phyloP scores from a whole-genome alignment of 92 coral and sea anemone genomes.

The Micromussa lordhowensis region DNA sequence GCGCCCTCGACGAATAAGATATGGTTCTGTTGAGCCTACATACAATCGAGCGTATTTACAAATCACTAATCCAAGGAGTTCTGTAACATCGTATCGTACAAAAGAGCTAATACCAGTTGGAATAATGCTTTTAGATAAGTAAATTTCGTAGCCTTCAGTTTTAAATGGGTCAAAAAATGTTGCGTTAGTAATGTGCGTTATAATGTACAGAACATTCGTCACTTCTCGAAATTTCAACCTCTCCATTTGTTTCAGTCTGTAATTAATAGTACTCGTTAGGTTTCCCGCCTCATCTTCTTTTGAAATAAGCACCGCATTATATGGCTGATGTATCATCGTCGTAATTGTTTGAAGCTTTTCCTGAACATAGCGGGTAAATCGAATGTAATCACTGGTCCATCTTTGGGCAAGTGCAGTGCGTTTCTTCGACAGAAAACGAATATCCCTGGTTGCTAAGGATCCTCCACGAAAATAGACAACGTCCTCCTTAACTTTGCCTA shows the following conservation, averaged over 20 bases:
- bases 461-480: constrained; percentile 76
- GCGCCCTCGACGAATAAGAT: constrained; percentile 79
- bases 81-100: constrained; percentile 66
- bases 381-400: constrained; percentile 70
- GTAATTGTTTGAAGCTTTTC: constrained; percentile 54
- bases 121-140: constrained; percentile 55
- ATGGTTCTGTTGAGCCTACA: constrained; percentile 80
- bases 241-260: constrained; percentile 79
- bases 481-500: constrained; percentile 61
- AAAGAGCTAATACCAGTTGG: constrained; percentile 71
- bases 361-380: constrained; percentile 69
- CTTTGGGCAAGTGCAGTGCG: constrained; percentile 69
- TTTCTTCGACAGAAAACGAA: constrained; percentile 78
- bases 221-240: constrained; percentile 60
- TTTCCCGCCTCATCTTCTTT: constrained; percentile 39
- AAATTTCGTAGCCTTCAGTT: constrained; percentile 65
- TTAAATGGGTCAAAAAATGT: constrained; percentile 52
- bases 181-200: constrained; percentile 55
- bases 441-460: constrained; percentile 69
- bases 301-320: constrained; percentile 72
- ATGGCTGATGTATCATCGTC: constrained; percentile 62
- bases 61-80: constrained; percentile 70
- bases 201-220: constrained; percentile 67
- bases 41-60: constrained; percentile 79
- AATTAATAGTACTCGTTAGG: constrained; percentile 54